Base-by-base conservation (phyloP, 2,888 invertebrate genomes). In the Stratiomys singularior region DNA sequence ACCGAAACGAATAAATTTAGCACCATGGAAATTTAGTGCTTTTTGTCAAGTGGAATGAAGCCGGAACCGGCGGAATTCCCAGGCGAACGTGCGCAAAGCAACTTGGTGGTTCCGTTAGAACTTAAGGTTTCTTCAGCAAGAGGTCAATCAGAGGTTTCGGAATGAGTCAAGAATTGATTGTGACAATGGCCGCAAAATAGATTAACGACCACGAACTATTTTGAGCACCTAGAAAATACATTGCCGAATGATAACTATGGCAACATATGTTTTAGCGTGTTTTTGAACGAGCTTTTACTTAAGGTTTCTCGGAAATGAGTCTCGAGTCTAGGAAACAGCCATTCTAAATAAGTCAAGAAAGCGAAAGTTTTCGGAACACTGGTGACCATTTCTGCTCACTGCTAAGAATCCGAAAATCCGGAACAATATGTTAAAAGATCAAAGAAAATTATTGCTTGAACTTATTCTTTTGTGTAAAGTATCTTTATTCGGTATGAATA, bases 51-150 rank as follows among this genome's bases (percentile, higher is more conserved):
- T 64, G 1, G 15, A 28, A 25, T 64, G 11, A 15, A 64, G 64
- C 28, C 64, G 64, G 64, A 64, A 64, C 64, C 64, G 28, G 5
- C 11, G 64, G 30, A 27, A 28, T 64, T 28, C 28, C 28, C 64
- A 64, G n/a, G 11, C 27, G 64, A 13, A n/a, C 30, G 30, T 64
- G 30, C 37, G 5, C 37, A 37, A 9, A 37, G 3, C 37, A 5
- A 9, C 37, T 21, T 7, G 25, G 23, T 60, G 21, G 60, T 60
- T 60, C 60, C 60, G 60, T 60, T 60, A 60, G 23, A 23, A 60
- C 23, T 60, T 60, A 21, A 60, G 25, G 13, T 21, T 11, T 18
- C 23, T 60, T 18, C 23, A 5, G 9, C 4, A 21, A 5, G 21
- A 37, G 37, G 37, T 37, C 37, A 13, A 3, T 18, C 60, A 60